These are phyloP conservation scores for Paragorgia papillata DNA, from an alignment of 92 coral and sea anemone genomes.

Conservation along the genomic window DNA sequence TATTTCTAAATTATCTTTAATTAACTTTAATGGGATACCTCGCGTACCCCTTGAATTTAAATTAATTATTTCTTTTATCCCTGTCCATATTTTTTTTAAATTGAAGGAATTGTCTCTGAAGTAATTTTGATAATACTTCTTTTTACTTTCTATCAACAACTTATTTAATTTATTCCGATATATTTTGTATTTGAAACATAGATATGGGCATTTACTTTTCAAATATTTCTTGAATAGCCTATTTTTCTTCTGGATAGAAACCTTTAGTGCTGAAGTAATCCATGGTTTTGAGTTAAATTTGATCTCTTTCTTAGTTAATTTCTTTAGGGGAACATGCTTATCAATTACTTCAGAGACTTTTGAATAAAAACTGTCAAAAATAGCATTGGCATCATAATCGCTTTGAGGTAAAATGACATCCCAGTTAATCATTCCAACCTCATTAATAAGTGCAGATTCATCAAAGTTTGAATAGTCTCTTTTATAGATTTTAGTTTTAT, in stretches of 20 bases:
- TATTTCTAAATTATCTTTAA: too few species aligned
- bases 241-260: conserved; percentile 2
- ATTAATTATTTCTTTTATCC: not conserved
- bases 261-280: conserved; percentile 22
- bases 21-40: not conserved
- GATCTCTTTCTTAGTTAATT: conserved; percentile 12
- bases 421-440: conserved; percentile 27
- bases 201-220: not conserved
- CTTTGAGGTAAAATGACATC: conserved; percentile 6
- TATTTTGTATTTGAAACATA: not conserved
- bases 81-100: not conserved
- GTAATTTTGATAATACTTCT: too few species aligned
- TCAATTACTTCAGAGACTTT: conserved; percentile 12
- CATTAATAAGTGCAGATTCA: conserved; percentile 14
- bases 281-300: conserved; percentile 24
- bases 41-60: not conserved
- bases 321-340: conserved; percentile 20
- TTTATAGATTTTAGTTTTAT: conserved; percentile 2
- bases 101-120: not conserved
- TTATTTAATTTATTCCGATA: conserved; percentile 13
- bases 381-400: conserved; percentile 9
- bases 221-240: not conserved
- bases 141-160: not conserved
- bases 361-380: not conserved
- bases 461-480: conserved; percentile 25